Evolutionary conservation across 2,888 invertebrate genomes (phyloP), one percentile per base, ranked within the genome.

Genomic region (Nemotelus pantherinus): DNA sequence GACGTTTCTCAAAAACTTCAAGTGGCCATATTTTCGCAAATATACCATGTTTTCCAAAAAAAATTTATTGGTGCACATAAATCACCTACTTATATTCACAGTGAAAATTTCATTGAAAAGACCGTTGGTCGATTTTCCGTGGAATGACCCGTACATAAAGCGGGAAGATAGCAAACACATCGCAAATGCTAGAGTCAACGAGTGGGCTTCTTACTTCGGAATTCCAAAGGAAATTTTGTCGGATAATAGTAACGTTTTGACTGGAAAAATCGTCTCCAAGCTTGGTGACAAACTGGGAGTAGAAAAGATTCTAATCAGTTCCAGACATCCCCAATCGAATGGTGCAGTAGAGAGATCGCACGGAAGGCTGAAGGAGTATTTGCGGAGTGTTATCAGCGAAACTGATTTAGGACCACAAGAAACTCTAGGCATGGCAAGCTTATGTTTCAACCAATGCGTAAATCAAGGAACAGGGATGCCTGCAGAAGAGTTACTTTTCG

Each of bases 321-420:
- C 65, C 6, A 10, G 45, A n/a, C 63, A 63, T 63, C 63, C 63
- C 39, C 63, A 63, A 63, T 63, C 63, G 6, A 2, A 63, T 10
- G 63, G 65, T n/a, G 45, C 65, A 47, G 65, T 47, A n/a, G 65
- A 65, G 41, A 65, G 65, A 65, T 65, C 44, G 50, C 50, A 50
- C 5, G 50, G 50, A 63, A 63, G 63, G 43, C 43, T 63, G 6
- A 43, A 43, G 63, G 63, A 58, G 25, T 58, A n/a, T 4, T 25
- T 58, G 5, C 58, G 58, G 25, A 25, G 25, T 25, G 25, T 25
- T 25, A 25, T 25, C 25, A 25, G 25, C 25, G 25, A 25, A 25
- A 4, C 9, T 4, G 9, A 25, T 58, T 10, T n/a, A n/a, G 9
- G n/a, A 58, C 58, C 58, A 58, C 9, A 58, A 25, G 6, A 58